Evolutionary conservation across 2,888 invertebrate species (phyloP), one percentile per base, ranked within the genome.

Genomic region (Apantesis nais): DNA sequence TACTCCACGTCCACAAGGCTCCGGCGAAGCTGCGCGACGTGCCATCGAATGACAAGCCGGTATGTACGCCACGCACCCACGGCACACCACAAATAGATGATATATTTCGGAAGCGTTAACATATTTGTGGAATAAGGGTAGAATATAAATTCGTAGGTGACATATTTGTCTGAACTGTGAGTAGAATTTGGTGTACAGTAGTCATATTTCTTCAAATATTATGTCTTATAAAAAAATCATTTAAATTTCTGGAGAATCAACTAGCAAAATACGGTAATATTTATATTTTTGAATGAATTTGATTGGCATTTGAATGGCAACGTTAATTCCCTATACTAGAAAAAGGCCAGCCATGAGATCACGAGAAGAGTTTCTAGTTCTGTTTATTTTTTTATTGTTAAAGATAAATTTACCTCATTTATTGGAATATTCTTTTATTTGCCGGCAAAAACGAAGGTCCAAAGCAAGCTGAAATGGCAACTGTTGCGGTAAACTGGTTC

Each of bases 91-190:
- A 65, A 75, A 73, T 70, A 64, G 34, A 69, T 72, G 67, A 71
- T 65, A 70, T 75, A 74, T 73, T 69, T 70, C 73, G 48, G 63
- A 71, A 62, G 25, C 63, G 69, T 75, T 71, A 48, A 61, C 55
- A 68, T 72, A 76, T 76, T 78, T 76, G 62, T 41, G 8, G 48
- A 14, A 41, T 44, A 29, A 12, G 19, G 19, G 44, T 31, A 41
- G 63, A 63, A 63, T 63, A 58, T 58, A 29, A 58, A 58, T 58
- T 58, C 16, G 16, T 14, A 55, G 25, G 7, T 16, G 31, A 22
- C 31, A 44, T 44, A 62, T 48, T 52, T 68, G 31, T 34, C 31
- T 34, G 41, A 60, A 41, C 39, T 16, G 29, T 37, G 29, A 52
- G 39, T 63, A 39, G 48, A 62, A 62, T 37, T 29, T 52, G 25